phyloP scores from a whole-genome alignment of 2,888 invertebrate genomes.

The Ashinkailepas kermadecensis region DNA sequence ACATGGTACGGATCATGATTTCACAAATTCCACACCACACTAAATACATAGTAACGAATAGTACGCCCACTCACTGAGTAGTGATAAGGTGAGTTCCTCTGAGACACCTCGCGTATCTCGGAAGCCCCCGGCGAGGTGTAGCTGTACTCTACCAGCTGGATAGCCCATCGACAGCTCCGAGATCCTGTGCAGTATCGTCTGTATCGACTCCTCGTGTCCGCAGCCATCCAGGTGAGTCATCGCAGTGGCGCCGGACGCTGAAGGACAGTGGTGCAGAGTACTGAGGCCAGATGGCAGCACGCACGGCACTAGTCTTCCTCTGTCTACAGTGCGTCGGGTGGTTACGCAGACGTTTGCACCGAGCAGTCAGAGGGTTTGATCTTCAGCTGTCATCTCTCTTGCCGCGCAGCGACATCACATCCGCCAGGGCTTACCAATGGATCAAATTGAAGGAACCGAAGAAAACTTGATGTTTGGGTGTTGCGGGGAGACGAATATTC shows the following conservation, averaged over 20 bases:
- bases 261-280: no score
- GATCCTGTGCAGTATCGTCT: constrained; percentile 74
- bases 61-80: constrained; percentile 64
- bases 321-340: no score
- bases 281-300: neutral
- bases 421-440: no score
- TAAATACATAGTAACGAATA: constrained; percentile 33
- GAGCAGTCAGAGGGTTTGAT: no score
- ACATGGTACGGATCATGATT: no score
- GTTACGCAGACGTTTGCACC: no score
- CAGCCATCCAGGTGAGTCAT: constrained; percentile 53
- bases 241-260: constrained; percentile 33
- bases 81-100: constrained; percentile 78
- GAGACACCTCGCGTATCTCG: constrained; percentile 77
- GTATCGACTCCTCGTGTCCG: constrained; percentile 73
- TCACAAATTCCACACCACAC: neutral
- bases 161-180: constrained; percentile 77
- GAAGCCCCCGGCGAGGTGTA: constrained; percentile 86
- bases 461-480: no score
- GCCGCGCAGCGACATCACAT: no score
- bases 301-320: no score
- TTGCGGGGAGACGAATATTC: neutral
- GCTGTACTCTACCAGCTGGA: constrained; percentile 64
- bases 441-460: no score
- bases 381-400: no score